A percentile compares a stretch with the other conserved stretches of the same genome.
Conservation (phyloP, 2,888 invertebrate genomes). For the Luffia ferchaultella region DNA sequence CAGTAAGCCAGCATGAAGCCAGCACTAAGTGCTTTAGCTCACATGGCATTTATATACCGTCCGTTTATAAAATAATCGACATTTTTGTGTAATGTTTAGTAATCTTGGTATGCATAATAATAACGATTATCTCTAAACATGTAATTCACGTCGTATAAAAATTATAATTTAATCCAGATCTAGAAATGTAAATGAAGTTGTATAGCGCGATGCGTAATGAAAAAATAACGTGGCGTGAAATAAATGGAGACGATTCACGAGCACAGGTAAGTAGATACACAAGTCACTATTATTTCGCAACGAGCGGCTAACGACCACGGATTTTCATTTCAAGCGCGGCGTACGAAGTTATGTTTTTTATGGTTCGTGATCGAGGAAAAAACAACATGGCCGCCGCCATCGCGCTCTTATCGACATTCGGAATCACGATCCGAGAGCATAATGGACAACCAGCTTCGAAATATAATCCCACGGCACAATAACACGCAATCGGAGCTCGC, state of each 20-base stretch:
- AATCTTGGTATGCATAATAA: too few species aligned
- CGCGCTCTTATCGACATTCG: conserved; percentile 4
- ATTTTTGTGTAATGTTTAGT: too few species aligned
- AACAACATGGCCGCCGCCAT: conserved; percentile 1
- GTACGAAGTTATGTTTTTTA: conserved; percentile 1
- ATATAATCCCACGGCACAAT: not conserved
- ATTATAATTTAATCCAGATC: too few species aligned
- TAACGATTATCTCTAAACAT: too few species aligned
- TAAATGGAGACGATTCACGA: conserved; percentile 1
- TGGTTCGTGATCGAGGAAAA: not conserved
- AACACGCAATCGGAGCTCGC: not conserved
- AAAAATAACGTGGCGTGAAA: conserved; percentile 8
- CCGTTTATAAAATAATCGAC: too few species aligned
- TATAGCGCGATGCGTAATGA: too few species aligned
- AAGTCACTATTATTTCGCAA: not conserved
- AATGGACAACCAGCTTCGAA: not conserved
- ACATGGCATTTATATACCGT: too few species aligned
- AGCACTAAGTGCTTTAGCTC: too few species aligned
- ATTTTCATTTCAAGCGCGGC: conserved; percentile 1
- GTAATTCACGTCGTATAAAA: too few species aligned
- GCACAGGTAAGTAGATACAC: not conserved
- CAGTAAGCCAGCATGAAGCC: too few species aligned
- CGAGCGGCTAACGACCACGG: not conserved
- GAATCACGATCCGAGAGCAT: conserved; percentile 1
- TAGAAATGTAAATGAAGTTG: too few species aligned